Evolutionary conservation across 2,888 invertebrate genomes (phyloP).

Genomic region (Bellardia bayeri): DNA sequence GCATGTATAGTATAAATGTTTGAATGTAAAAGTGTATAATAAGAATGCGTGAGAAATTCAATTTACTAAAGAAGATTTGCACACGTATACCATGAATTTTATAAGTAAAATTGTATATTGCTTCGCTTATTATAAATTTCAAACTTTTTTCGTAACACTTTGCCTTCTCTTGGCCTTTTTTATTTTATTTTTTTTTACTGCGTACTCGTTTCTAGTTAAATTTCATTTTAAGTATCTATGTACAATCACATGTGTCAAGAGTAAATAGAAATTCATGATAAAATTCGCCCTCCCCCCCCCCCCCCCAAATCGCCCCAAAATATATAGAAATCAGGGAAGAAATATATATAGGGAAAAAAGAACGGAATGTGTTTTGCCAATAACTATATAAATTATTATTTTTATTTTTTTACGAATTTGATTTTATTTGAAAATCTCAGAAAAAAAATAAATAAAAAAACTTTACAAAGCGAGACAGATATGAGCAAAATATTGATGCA

Average conservation of each 20-base stretch:
- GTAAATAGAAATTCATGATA: constrained; percentile 64
- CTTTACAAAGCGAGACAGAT: not conserved
- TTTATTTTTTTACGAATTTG: not conserved
- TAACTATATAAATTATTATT: constrained; percentile 42
- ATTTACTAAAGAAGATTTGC: constrained; percentile 73
- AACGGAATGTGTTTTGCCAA: constrained; percentile 45
- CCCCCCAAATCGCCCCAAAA: not conserved
- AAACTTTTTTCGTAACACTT: not conserved
- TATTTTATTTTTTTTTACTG: not conserved
- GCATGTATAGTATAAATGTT: not conserved
- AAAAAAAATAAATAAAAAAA: not conserved
- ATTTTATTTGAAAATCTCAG: not conserved
- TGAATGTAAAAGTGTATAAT: constrained; percentile 58
- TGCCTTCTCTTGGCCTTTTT: constrained; percentile 28
- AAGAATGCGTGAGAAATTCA: constrained; percentile 71
- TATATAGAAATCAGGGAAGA: not conserved
- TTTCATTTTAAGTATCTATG: constrained; percentile 62
- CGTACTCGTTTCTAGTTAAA: constrained; percentile 47
- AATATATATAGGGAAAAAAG: constrained; percentile 9
- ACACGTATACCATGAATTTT: constrained; percentile 72
- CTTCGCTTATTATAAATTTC: constrained; percentile 46
- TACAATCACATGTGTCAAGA: constrained; percentile 61
- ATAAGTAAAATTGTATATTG: constrained; percentile 62
- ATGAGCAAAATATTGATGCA: constrained; percentile 33
- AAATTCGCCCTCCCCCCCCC: constrained; percentile 5